Base-by-base conservation (phyloP, 2,797 vertebrate genomes). In the Spatula clypeata region DNA sequence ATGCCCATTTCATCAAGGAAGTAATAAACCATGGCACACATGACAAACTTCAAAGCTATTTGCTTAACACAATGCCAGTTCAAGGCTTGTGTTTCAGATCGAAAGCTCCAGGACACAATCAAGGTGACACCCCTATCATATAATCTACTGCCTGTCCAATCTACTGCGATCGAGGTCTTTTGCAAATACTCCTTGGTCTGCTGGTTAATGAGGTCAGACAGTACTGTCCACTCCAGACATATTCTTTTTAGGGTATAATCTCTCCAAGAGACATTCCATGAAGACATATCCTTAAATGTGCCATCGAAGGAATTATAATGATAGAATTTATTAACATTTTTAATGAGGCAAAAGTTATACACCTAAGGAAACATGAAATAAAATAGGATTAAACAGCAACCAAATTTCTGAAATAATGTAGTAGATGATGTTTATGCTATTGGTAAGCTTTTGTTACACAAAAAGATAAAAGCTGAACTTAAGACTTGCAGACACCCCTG, bases 121-220 rank as follows among this genome's bases (percentile, higher is more conserved):
- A 95, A 96, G 95, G 94, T 93, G 96, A 94, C 95, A 96, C 76
- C 38, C 61, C 76, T 94, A 47, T 55, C 85, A 40, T 73, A 91
- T 87, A 94, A 96, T 94, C 93, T 95, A 96, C 95, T 94, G 89
- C 89, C 91, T 96, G 96, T 94, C 96, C 93, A 47, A 47, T 96
- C 94, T 93, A 94, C 89, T 91, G 90, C 87, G 94, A 90, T 94
- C 82, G 93, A 95, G 95, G 87, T 95, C 90, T 94, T 93, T 73
- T 81, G 79, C 90, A 95, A 94, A 94, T 90, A 93, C 91, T 93
- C 86, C 74, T 74, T 88, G 79, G 79, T 86, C 79, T 86, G 62
- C 93, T 75, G 79, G 95, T 76, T 96, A 97, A 97, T 97, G 85
- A 97, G 96, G 96, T 95, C 96, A 96, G 96, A 96, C 94, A 97